Evolutionary conservation across 2,113 vertebrate genomes (phyloP).

Genomic region (Nicator chloris): DNA sequence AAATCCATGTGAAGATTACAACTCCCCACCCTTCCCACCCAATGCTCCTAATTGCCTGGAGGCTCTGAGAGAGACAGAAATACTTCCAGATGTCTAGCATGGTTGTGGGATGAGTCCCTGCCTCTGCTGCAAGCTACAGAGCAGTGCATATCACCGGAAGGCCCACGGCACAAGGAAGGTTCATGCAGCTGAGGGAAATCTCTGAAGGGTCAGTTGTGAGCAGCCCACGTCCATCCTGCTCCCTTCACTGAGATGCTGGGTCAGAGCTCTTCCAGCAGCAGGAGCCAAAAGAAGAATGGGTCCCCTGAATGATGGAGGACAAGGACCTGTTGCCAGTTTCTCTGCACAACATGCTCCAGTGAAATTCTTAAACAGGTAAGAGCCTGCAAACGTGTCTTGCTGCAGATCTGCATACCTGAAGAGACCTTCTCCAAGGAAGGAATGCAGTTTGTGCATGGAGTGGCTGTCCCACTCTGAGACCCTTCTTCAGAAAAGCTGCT

Average conservation of each 20-base stretch:
- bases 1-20: background rate
- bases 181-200: accelerated
- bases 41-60: background rate
- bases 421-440: background rate
- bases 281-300: background rate
- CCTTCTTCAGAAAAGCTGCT: background rate
- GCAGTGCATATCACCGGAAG: background rate
- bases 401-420: background rate
- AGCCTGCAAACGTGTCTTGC: background rate
- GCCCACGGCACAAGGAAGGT: background rate
- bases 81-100: background rate
- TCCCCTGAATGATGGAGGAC: background rate
- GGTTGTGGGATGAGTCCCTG: background rate
- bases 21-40: background rate
- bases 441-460: background rate
- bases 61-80: background rate
- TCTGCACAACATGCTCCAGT: background rate
- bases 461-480: background rate
- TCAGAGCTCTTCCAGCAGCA: background rate
- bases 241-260: background rate
- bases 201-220: background rate
- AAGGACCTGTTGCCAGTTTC: background rate
- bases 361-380: background rate
- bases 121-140: background rate
- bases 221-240: background rate